Percentiles rank a stretch among this genome's conserved stretches.
phyloP scores from a whole-genome alignment of 1,140 invertebrate genomes.

The Pseudobourletiella spinata region DNA sequence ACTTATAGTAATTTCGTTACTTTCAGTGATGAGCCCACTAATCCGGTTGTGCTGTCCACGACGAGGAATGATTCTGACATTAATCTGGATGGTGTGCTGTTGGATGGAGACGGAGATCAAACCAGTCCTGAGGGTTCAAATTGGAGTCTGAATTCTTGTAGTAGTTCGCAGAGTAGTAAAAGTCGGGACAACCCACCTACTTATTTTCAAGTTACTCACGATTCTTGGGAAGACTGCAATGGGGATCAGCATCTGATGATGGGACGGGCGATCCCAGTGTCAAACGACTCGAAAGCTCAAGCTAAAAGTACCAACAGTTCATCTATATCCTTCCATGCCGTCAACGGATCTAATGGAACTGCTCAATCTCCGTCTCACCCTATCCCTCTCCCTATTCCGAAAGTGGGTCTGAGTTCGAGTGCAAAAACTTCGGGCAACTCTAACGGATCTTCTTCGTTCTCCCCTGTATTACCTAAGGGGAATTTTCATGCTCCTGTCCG shows the following conservation, averaged over 20 bases:
- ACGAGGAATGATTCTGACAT: conserved; percentile 46
- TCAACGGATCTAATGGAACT: too few relatives aligned
- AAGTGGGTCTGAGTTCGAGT: too few relatives aligned
- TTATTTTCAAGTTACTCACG: conserved; percentile 38
- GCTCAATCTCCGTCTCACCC: too few relatives aligned
- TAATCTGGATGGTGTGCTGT: conserved; percentile 46
- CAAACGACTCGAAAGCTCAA: too few relatives aligned
- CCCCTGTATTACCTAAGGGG: neutral
- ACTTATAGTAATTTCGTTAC: too few relatives aligned
- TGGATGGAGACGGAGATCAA: conserved; percentile 45
- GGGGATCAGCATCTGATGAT: conserved; percentile 30
- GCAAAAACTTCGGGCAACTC: too few relatives aligned
- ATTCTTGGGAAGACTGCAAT: conserved; percentile 43
- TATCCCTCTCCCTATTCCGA: too few relatives aligned
- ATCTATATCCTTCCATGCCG: too few relatives aligned
- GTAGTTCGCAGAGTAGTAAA: conserved; percentile 48
- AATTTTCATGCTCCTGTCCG: neutral
- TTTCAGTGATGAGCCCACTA: too few relatives aligned
- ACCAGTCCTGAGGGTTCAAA: conserved; percentile 48
- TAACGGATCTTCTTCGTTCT: too few relatives aligned
- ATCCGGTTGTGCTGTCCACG: too few relatives aligned
- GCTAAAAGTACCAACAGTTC: too few relatives aligned
- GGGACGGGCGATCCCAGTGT: neutral
- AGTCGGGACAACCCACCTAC: conserved; percentile 46
- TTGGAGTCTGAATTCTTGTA: conserved; percentile 50